These are phyloP conservation scores for Odocoileus hemionus DNA, from an alignment of 2,113 vertebrate species.

Conservation along the genomic window DNA sequence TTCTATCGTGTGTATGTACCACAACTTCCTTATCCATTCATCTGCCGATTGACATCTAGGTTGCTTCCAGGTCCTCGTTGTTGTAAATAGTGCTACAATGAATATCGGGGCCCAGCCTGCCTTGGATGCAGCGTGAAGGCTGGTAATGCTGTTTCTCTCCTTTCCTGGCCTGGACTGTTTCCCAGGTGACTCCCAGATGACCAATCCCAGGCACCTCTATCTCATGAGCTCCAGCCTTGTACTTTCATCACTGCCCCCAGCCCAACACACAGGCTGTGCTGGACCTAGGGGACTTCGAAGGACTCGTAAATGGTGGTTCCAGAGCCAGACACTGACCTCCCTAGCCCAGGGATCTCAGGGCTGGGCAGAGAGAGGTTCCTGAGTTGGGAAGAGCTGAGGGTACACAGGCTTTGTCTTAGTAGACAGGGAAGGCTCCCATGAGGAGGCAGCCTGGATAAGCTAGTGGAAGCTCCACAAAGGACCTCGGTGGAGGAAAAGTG, in stretches of 20 bases:
- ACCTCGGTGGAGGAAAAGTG: neutral
- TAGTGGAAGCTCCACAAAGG: neutral
- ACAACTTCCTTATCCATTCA: neutral
- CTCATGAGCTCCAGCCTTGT: neutral
- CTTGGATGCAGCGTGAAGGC: accelerated
- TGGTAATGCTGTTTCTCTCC: neutral
- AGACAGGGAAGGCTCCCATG: neutral
- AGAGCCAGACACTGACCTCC: neutral
- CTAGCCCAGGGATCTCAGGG: neutral
- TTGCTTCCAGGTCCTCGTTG: neutral
- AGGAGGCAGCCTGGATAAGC: neutral
- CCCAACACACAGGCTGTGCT: neutral
- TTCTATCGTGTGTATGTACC: neutral
- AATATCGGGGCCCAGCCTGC: neutral
- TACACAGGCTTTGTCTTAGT: neutral
- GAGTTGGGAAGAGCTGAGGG: neutral
- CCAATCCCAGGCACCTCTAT: neutral
- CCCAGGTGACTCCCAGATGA: neutral
- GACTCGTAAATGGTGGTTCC: neutral
- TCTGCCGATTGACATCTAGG: neutral
- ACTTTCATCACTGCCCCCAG: neutral
- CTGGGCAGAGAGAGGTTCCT: neutral
- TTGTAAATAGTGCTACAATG: neutral
- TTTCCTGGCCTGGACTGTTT: neutral
- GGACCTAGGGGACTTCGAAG: neutral